These are phyloP conservation scores for Caenorhabditis becei DNA, from an alignment of 2,888 invertebrate genomes.

Conservation along the genomic window DNA sequence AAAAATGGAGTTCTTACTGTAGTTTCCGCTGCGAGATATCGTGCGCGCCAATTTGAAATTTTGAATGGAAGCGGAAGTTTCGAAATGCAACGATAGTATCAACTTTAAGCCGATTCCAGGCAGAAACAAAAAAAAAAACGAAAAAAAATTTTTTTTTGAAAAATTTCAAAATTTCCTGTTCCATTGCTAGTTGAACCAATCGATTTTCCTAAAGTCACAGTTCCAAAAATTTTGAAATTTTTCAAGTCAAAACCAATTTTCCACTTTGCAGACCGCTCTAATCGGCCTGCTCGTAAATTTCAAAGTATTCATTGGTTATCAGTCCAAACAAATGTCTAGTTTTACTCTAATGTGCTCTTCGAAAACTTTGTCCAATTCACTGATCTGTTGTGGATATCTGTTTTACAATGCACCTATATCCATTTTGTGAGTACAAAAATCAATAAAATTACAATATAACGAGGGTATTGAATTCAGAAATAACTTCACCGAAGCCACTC, in stretches of 20 bases:
- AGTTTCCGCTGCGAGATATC: too few relatives aligned
- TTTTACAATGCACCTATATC: background rate
- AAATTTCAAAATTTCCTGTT: background rate
- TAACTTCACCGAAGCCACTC: conserved; percentile 1
- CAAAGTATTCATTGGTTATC: background rate
- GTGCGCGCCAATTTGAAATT: too few relatives aligned
- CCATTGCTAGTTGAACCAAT: too few relatives aligned
- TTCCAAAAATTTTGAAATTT: background rate
- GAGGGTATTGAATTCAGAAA: background rate
- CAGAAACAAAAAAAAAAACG: too few relatives aligned
- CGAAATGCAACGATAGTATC: too few relatives aligned
- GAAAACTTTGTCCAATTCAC: conserved; percentile 10
- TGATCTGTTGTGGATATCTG: background rate
- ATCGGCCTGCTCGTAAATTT: background rate
- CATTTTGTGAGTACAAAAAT: conserved; percentile 1
- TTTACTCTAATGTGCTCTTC: conserved; percentile 9
- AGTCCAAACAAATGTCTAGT: background rate
- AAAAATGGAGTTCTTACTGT: too few relatives aligned
- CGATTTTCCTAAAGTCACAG: too few relatives aligned
- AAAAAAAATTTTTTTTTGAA: too few relatives aligned
- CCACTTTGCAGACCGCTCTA: background rate
- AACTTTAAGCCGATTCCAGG: too few relatives aligned
- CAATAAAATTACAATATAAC: too few relatives aligned
- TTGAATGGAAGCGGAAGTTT: too few relatives aligned
- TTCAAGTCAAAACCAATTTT: background rate